Evolutionary conservation across 1,140 invertebrate species (phyloP), one percentile per base, ranked within the genome.

Genomic region (Heterodera schachtii): DNA sequence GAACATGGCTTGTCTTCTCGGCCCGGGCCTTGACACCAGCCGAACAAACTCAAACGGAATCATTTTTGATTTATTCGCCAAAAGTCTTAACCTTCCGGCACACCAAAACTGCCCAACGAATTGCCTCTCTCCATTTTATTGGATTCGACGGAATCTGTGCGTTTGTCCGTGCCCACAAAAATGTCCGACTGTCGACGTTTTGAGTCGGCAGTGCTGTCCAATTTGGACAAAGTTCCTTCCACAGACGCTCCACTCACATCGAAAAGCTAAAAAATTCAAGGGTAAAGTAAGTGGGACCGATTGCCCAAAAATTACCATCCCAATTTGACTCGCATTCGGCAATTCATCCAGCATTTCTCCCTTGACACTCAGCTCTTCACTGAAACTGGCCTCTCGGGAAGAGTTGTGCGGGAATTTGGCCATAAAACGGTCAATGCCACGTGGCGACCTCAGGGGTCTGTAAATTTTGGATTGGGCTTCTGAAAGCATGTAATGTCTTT

Each of bases 361-460:
- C 43, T 16, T 21, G 44, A 46, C 76, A 2, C 66, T 66, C 11
- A 46, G 3, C 6, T 78, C 76, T 11, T 78, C 76, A 69, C 70
- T 78, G 21, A 21, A 78, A 67, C 66, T 78, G 5, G 76, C 44
- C 44, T 78, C 76, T 3, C 76, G 60, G 3, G 76, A 44, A 78
- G 60, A 13, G n/a, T 78, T 78, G 66, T 78, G n/a, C 66, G 76
- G 76, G 46, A 66, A 78, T 47, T 78, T 78, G 43, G 76, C 66
- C 60, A 69, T 47, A 69, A 69, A 78, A 3, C 76, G 76, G 3
- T 78, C 76, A 21, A 44, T 13, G 19, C 69, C 69, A 46, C 69
- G 69, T 1, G 76, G 76, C 21, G 76, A 78, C 66, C 60, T 11
- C 21, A 64, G 64, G 13, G 64, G 52, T 47, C 49, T 69, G 66